These are phyloP conservation scores for Enteromius argenteus DNA, from an alignment of 2,797 vertebrate genomes.

Conservation along the genomic window DNA sequence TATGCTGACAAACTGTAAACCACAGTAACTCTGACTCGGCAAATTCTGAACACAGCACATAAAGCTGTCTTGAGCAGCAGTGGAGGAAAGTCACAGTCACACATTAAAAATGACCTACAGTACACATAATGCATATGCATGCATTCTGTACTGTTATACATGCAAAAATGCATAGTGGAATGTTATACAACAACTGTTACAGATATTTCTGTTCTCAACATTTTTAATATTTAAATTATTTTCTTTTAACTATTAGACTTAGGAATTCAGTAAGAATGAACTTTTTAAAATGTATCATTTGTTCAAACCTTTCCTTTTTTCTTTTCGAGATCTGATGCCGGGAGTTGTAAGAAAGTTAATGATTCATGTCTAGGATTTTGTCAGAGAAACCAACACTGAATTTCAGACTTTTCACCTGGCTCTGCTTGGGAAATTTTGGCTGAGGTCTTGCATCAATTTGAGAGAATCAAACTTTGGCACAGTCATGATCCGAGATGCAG, in stretches of 20 bases:
- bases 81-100: slow-evolving; percentile 29
- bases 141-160: slow-evolving; percentile 1
- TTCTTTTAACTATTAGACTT: not conserved
- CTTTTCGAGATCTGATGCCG: not conserved
- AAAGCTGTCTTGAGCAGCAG: slow-evolving; percentile 62
- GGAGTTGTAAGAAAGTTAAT: not conserved
- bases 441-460: slow-evolving; percentile 91
- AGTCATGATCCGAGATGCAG: slow-evolving; percentile 88
- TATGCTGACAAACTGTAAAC: slow-evolving; percentile 76
- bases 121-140: slow-evolving; percentile 27
- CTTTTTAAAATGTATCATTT: not conserved
- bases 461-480: slow-evolving; percentile 88
- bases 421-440: slow-evolving; percentile 96
- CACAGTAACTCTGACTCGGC: slow-evolving; percentile 72
- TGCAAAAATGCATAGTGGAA: slow-evolving; percentile 1
- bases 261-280: not conserved
- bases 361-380: not conserved
- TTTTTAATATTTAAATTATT: not conserved
- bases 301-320: not conserved
- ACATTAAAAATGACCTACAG: slow-evolving; percentile 49
- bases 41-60: slow-evolving; percentile 69
- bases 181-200: not conserved
- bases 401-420: slow-evolving; percentile 84
- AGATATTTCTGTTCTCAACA: not conserved
- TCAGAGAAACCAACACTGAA: not conserved